phyloP scores from a whole-genome alignment of 1,140 invertebrate species.

The Calliphora vicina region DNA sequence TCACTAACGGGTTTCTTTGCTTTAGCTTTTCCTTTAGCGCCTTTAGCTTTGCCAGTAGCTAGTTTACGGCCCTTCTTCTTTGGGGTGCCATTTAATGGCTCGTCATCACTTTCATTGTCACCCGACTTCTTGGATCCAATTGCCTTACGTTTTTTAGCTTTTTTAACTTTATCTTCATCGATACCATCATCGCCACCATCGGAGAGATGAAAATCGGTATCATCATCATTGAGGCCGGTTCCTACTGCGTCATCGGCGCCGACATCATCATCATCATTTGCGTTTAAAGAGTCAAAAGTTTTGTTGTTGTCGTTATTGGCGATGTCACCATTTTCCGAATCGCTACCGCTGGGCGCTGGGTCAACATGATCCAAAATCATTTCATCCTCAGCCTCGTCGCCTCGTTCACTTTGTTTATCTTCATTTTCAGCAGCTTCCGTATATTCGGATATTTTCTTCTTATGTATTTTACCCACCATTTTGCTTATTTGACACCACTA shows the following conservation, averaged over 20 bases:
- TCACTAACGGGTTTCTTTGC: slow-evolving; percentile 26
- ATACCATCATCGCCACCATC: slow-evolving; percentile 16
- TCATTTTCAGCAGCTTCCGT: slow-evolving; percentile 45
- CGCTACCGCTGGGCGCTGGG: slow-evolving; percentile 22
- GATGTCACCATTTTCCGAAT: slow-evolving; percentile 36
- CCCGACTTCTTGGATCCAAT: slow-evolving; percentile 38
- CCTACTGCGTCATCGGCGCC: slow-evolving; percentile 14
- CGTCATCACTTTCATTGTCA: slow-evolving; percentile 34
- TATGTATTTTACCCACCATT: slow-evolving; percentile 41
- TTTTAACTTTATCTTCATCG: slow-evolving; percentile 38
- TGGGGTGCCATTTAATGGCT: slow-evolving; percentile 36
- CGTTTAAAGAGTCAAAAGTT: not conserved
- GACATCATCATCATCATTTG: slow-evolving; percentile 21
- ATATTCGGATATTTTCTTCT: slow-evolving; percentile 44
- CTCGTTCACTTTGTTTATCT: slow-evolving; percentile 34
- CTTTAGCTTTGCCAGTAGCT: slow-evolving; percentile 18
- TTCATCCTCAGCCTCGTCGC: slow-evolving; percentile 36
- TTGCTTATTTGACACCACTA: slow-evolving; percentile 16
- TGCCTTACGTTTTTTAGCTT: slow-evolving; percentile 40
- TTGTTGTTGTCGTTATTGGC: slow-evolving; percentile 14
- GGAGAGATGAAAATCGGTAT: not conserved
- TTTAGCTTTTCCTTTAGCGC: not conserved
- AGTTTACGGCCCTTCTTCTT: slow-evolving; percentile 29
- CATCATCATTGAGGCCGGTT: not conserved
- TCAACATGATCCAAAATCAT: not conserved